A percentile compares a stretch with the other conserved stretches of the same genome.
Conservation (phyloP, 1,140 invertebrate genomes). For the Doryteuthis pealeii region DNA sequence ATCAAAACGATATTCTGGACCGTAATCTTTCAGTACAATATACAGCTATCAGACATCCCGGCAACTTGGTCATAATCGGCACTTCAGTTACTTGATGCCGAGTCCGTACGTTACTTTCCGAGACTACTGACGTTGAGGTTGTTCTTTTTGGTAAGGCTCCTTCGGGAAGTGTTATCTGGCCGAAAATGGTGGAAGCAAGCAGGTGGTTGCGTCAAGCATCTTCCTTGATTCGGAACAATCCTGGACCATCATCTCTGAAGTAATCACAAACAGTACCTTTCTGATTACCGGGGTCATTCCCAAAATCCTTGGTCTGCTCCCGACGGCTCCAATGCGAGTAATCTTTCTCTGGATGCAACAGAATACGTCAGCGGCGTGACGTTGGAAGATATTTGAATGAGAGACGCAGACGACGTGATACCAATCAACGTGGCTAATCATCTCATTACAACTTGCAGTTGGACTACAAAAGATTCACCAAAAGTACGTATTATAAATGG, state of each 20-base stretch:
- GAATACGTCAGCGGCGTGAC: not conserved
- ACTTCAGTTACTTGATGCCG: not conserved
- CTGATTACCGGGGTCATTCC: not conserved
- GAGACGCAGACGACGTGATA: too few species aligned
- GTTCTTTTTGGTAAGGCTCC: not conserved
- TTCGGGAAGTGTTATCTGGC: constrained; percentile 4
- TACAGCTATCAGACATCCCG: constrained; percentile 3
- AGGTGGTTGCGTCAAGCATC: not conserved
- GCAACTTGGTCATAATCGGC: not conserved
- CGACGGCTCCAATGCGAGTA: not conserved
- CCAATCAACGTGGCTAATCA: not conserved
- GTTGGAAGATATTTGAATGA: not conserved
- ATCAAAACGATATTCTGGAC: not conserved
- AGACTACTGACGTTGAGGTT: not conserved
- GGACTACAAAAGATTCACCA: too few species aligned
- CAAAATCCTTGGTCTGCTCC: not conserved
- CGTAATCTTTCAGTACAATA: not conserved
- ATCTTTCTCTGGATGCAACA: not conserved
- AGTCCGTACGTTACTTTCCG: not conserved
- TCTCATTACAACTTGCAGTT: too few species aligned
- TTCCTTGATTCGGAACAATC: not conserved
- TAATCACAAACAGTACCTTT: not conserved
- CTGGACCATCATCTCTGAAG: not conserved
- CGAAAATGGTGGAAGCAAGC: not conserved
- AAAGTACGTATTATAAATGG: constrained; percentile 7